Evolutionary conservation across 2,113 vertebrate species (phyloP).

Genomic region (Zosterops borbonicus): DNA sequence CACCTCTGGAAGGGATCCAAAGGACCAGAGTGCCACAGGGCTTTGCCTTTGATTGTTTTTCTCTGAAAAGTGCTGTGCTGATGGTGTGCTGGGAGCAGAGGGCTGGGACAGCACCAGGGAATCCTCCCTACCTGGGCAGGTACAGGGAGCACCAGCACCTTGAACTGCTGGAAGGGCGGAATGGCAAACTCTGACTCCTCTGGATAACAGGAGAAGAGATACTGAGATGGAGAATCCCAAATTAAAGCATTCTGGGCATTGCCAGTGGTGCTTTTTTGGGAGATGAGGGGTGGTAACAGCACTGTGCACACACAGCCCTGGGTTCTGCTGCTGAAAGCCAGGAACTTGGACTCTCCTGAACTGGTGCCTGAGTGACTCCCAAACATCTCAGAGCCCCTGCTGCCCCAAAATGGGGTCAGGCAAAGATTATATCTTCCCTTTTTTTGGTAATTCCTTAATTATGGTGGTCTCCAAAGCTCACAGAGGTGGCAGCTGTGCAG

Average conservation of each 20-base stretch:
- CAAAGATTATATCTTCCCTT: background rate
- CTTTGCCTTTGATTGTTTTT: background rate
- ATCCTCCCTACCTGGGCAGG: background rate
- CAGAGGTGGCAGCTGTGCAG: background rate
- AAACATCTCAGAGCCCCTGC: background rate
- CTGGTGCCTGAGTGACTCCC: background rate
- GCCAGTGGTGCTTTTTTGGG: background rate
- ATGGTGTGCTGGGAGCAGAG: background rate
- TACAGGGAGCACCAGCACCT: background rate
- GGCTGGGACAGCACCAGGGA: background rate
- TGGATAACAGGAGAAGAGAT: background rate
- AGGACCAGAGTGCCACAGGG: background rate
- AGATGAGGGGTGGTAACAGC: too few relatives aligned
- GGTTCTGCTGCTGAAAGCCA: background rate
- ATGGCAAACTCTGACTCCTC: background rate
- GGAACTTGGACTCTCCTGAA: background rate
- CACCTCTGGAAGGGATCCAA: background rate
- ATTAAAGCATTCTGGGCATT: background rate
- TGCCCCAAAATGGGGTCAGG: background rate
- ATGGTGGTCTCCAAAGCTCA: background rate
- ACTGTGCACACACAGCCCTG: background rate
- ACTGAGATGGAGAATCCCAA: background rate
- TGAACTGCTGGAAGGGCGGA: background rate
- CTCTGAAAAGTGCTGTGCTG: background rate
- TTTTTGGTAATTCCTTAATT: background rate